phyloP scores from a whole-genome alignment of 92 coral and sea anemone species.

The Epizoanthus rinbou region DNA sequence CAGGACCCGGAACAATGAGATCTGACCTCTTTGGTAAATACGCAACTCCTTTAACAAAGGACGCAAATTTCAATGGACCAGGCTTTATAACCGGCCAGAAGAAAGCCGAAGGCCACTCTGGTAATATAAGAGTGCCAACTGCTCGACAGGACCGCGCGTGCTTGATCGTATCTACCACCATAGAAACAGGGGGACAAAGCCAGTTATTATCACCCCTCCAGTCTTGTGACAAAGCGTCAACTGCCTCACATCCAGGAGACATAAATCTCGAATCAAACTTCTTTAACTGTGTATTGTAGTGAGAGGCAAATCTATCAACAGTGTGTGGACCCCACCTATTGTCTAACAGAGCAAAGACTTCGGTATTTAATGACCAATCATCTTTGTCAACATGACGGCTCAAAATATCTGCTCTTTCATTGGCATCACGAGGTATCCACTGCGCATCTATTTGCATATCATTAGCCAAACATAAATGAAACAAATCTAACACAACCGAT shows the following conservation, averaged over 20 bases:
- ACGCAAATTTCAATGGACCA: neutral
- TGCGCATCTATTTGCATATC: slow-evolving; percentile 33
- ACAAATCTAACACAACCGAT: slow-evolving; percentile 18
- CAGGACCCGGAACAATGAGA: slow-evolving; percentile 47
- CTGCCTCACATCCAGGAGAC: slow-evolving; percentile 55
- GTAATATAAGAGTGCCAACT: slow-evolving; percentile 39
- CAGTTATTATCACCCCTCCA: slow-evolving; percentile 52
- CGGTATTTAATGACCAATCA: slow-evolving; percentile 54
- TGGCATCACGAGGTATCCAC: slow-evolving; percentile 43
- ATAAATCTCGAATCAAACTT: slow-evolving; percentile 54
- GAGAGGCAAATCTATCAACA: slow-evolving; percentile 50
- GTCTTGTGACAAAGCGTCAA: slow-evolving; percentile 54
- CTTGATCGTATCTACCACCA: slow-evolving; percentile 44
- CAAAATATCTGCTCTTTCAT: slow-evolving; percentile 41
- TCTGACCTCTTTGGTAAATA: slow-evolving; percentile 21
- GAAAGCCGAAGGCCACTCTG: slow-evolving; percentile 45
- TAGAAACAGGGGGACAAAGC: slow-evolving; percentile 50
- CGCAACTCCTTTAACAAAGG: slow-evolving; percentile 12
- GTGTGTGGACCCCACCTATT: slow-evolving; percentile 50
- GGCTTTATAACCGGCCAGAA: slow-evolving; percentile 44
- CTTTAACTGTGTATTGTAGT: slow-evolving; percentile 46
- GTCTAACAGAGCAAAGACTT: slow-evolving; percentile 41
- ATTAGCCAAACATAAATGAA: slow-evolving; percentile 37
- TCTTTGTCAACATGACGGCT: slow-evolving; percentile 50
- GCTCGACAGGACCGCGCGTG: slow-evolving; percentile 48